These are phyloP conservation scores for Diplodus sargus DNA, from an alignment of 2,797 vertebrate genomes.

Conservation along the genomic window DNA sequence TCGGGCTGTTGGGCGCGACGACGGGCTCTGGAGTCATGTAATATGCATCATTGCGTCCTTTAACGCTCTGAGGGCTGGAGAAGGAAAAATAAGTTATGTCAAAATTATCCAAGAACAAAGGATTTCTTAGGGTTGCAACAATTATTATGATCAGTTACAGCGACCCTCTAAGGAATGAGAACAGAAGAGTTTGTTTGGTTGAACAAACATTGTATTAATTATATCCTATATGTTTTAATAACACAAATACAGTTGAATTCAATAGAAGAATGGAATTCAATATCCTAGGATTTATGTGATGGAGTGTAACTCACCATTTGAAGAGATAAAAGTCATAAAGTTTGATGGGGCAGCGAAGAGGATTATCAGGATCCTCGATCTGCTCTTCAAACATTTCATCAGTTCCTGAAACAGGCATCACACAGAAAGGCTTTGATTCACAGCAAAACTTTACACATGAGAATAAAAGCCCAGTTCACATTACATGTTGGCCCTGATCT, in stretches of 20 bases:
- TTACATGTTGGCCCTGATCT: too few species aligned
- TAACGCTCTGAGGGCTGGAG: slow-evolving; percentile 96
- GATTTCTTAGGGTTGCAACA: too few species aligned
- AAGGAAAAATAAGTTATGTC: not conserved
- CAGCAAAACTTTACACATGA: not conserved
- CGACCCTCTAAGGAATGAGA: too few species aligned
- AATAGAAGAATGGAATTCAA: too few species aligned
- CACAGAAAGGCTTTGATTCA: not conserved
- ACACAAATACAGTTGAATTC: too few species aligned
- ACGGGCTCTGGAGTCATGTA: slow-evolving; percentile 99
- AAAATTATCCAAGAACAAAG: not conserved
- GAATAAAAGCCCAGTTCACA: too few species aligned
- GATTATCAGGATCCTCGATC: slow-evolving; percentile 97
- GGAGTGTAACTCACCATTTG: slow-evolving; percentile 91
- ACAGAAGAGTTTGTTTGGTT: too few species aligned
- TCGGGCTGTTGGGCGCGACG: slow-evolving; percentile 98
- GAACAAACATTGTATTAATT: too few species aligned
- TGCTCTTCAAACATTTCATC: slow-evolving; percentile 99
- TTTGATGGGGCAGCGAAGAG: slow-evolving; percentile 98
- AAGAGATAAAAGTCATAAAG: slow-evolving; percentile 99
- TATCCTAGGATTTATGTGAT: not conserved
- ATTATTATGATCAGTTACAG: too few species aligned
- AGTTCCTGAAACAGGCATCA: slow-evolving; percentile 84
- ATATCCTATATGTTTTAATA: too few species aligned
- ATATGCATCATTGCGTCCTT: slow-evolving; percentile 98